Conservation (phyloP, 1,140 invertebrate genomes). For the Drosophila sturtevanti region DNA sequence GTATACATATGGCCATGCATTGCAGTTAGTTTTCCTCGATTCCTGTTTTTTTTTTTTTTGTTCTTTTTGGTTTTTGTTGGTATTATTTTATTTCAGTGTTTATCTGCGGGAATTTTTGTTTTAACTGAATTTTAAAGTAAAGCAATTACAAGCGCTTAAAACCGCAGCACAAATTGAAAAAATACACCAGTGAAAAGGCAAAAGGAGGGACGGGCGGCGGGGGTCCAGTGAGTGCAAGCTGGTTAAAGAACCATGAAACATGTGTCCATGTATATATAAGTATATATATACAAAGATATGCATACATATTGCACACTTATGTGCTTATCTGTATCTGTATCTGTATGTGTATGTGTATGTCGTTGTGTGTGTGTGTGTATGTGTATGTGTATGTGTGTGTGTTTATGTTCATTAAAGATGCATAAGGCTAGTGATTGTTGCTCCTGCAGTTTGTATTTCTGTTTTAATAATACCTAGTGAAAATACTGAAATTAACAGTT, state of each 20-base stretch:
- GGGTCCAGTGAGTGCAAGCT: background rate
- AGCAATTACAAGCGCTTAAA: constrained; percentile 54
- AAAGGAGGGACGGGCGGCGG: background rate
- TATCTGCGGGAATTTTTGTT: constrained; percentile 33
- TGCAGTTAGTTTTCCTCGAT: background rate
- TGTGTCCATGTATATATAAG: constrained; percentile 1
- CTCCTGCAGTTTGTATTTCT: background rate
- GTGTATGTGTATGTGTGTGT: background rate
- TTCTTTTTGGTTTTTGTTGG: background rate
- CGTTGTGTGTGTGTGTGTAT: background rate
- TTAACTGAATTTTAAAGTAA: constrained; percentile 41
- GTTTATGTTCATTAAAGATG: background rate
- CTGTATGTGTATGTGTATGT: background rate
- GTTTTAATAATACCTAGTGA: constrained; percentile 4
- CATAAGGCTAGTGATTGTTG: constrained; percentile 6
- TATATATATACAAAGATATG: background rate
- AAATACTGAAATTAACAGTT: constrained; percentile 4
- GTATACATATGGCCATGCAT: background rate
- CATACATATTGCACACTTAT: background rate
- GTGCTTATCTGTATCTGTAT: background rate
- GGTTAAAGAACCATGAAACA: constrained; percentile 8
- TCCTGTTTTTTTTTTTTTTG: background rate
- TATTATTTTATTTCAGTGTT: constrained; percentile 29
- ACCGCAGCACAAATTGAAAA: constrained; percentile 28
- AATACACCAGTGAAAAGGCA: constrained; percentile 23